Base-by-base conservation (phyloP, 2,888 invertebrate genomes). In the Eumerus sabulonum region DNA sequence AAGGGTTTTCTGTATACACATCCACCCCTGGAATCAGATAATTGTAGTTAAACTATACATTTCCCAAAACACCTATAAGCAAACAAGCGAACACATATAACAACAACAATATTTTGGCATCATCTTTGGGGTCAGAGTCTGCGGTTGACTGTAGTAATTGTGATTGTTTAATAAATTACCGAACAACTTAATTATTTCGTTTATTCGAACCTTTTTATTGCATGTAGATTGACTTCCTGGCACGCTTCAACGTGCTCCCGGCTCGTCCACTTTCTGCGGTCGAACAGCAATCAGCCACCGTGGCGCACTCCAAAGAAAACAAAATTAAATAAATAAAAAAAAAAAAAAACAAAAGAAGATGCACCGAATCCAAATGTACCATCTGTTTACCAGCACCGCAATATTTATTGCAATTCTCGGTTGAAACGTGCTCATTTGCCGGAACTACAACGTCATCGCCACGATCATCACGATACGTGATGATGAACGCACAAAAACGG, bases 341-440 rank as follows among this genome's bases (percentile, higher is more conserved):
- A n/a, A n/a, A n/a, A n/a, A n/a, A n/a, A n/a, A n/a, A n/a, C n/a
- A n/a, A n/a, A n/a, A 38, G 1, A 11, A 19, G 19, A 50, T 14
- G 9, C 1, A 13, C 4, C 11, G 19, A 7, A 40, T 5, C 2
- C n/a, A 9, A 9, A 9, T 11, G 35, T 4, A 7, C 35, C 57
- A 18, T 13, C 40, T 7, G 19, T 19, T 11, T 27, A 1, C 40
- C 9, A 11, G 17, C 18, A 38, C 3, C 51, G 38, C 45, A 62
- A 68, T 47, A 71, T 72, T 73, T 77, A 72, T 67, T 62, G 72
- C 73, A 9, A 57, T 36, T 44, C 50, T 71, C 70, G 60, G 44
- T 51, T 64, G 64, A 64, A 67, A 73, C 68, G 68, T 74, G 68
- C 64, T 68, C 60, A 74, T 79, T 79, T 74, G 60, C 79, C 79